Evolutionary conservation across 2,797 vertebrate species (phyloP).

Genomic region (Natrix natrix): DNA sequence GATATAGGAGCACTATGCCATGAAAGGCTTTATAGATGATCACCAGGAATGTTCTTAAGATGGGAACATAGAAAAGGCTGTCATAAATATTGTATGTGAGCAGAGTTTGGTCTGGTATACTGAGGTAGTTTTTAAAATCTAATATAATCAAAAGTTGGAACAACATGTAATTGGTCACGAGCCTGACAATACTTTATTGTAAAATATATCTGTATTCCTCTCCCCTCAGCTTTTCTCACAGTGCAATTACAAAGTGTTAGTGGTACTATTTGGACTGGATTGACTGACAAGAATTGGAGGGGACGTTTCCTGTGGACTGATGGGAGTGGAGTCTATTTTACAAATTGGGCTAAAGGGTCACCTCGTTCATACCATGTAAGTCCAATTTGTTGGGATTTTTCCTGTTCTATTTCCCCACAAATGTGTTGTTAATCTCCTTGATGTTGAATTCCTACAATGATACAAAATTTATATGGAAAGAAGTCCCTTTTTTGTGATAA

Average conservation of each 20-base stretch:
- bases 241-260: constrained; percentile 70
- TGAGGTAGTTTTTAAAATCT: not conserved
- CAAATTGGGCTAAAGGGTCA: constrained; percentile 91
- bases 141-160: not conserved
- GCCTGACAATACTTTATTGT: not conserved
- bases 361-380: constrained; percentile 56
- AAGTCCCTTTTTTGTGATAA: not conserved
- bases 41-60: not conserved
- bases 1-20: too few species aligned
- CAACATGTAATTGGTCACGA: not conserved
- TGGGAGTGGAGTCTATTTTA: constrained; percentile 81
- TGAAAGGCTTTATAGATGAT: too few species aligned
- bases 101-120: too few species aligned
- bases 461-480: not conserved
- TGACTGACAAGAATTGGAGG: constrained; percentile 89
- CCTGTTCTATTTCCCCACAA: not conserved
- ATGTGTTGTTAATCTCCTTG: too few species aligned
- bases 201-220: not conserved
- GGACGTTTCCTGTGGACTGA: constrained; percentile 90
- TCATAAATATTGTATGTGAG: not conserved
- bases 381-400: not conserved
- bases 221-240: constrained; percentile 84
- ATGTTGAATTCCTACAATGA: not conserved
- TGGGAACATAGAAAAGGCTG: not conserved
- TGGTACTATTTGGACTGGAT: constrained; percentile 83